These are phyloP conservation scores for Muntiacus reevesi DNA, from an alignment of 2,113 vertebrate species.

Conservation along the genomic window DNA sequence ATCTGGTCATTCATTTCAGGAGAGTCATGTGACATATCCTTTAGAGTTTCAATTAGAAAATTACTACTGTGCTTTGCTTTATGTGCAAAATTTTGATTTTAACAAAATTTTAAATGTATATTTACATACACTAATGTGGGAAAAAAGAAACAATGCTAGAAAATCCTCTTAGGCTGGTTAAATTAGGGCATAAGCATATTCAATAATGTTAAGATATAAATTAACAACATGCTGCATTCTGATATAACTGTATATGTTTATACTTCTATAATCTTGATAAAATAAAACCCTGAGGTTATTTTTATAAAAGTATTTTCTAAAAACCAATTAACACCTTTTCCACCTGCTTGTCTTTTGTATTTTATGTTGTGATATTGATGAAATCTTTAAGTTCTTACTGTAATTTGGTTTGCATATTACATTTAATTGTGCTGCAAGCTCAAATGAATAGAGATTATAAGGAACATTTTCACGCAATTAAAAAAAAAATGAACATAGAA, in stretches of 20 bases:
- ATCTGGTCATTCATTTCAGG: background rate
- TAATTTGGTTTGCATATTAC: slow-evolving; percentile 52
- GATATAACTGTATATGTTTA: slow-evolving; percentile 42
- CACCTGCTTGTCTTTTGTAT: slow-evolving; percentile 33
- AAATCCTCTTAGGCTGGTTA: slow-evolving; percentile 27
- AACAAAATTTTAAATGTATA: slow-evolving; percentile 13
- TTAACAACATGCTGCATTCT: slow-evolving; percentile 8
- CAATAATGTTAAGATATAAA: slow-evolving; percentile 48
- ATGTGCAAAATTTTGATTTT: background rate
- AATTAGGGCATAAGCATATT: background rate
- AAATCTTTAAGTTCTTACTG: slow-evolving; percentile 14
- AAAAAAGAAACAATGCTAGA: background rate
- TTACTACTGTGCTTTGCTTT: background rate
- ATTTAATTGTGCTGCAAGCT: slow-evolving; percentile 37
- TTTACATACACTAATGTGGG: background rate
- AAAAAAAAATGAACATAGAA: slow-evolving; percentile 13
- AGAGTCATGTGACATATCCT: background rate
- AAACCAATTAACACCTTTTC: slow-evolving; percentile 49
- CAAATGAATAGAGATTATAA: background rate
- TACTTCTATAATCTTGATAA: slow-evolving; percentile 37
- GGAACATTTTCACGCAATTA: slow-evolving; percentile 37
- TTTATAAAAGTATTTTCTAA: slow-evolving; percentile 37
- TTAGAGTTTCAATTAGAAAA: background rate
- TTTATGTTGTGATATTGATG: slow-evolving; percentile 48
- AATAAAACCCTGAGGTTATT: slow-evolving; percentile 46